Conservation (phyloP, 2,113 vertebrate genomes). For the Zapornia atra region DNA sequence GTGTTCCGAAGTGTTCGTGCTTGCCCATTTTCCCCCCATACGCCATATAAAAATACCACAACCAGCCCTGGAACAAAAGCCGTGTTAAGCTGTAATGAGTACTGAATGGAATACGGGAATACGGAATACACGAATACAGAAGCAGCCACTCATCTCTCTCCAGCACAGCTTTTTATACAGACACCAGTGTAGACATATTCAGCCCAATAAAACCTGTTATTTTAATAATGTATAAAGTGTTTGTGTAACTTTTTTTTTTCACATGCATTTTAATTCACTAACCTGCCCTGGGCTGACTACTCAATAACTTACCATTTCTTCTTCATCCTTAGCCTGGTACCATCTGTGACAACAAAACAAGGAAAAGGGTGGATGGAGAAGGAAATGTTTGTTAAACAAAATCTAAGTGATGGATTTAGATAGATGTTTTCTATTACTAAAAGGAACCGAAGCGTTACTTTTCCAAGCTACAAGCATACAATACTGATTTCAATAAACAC, state of each 20-base stretch:
- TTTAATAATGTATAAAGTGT: neutral
- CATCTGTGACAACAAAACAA: neutral
- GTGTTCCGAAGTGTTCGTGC: neutral
- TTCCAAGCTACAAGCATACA: neutral
- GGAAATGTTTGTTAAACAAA: slow-evolving; percentile 11
- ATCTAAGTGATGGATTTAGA: neutral
- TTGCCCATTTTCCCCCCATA: neutral
- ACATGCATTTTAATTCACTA: slow-evolving; percentile 16
- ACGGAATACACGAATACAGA: neutral
- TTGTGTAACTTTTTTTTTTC: neutral
- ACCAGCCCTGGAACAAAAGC: neutral
- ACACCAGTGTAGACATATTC: neutral
- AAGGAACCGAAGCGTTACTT: neutral
- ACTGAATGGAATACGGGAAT: neutral
- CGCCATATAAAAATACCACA: neutral
- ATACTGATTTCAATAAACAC: neutral
- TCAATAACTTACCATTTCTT: neutral
- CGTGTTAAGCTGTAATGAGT: neutral
- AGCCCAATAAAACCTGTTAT: slow-evolving; percentile 18
- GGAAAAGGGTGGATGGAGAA: neutral
- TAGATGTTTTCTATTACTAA: neutral
- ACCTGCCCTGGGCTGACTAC: neutral
- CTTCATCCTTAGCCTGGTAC: neutral
- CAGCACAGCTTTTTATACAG: neutral
- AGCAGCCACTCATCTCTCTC: neutral